Evolutionary conservation across 1,140 invertebrate species (phyloP).

Genomic region (Coptotermes formosanus): DNA sequence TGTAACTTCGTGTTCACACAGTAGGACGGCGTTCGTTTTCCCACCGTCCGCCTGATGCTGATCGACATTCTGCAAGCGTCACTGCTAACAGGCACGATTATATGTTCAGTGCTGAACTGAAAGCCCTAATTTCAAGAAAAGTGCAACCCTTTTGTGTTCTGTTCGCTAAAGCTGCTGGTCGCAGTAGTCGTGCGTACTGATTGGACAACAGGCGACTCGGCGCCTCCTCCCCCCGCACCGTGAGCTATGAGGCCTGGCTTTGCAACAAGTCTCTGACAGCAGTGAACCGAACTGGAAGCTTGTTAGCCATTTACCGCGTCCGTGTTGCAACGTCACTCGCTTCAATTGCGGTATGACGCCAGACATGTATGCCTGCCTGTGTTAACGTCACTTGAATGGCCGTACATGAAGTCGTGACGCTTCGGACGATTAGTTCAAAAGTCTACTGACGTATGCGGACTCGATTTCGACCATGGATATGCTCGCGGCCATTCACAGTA

Average conservation of each 20-base stretch:
- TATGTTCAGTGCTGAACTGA: background rate
- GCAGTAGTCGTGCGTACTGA: background rate
- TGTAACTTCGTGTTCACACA: too few species aligned
- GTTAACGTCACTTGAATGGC: too few species aligned
- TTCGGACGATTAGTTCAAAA: too few species aligned
- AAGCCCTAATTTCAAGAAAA: background rate
- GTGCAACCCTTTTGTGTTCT: background rate
- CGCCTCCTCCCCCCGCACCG: background rate
- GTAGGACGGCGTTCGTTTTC: too few species aligned
- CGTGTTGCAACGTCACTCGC: background rate
- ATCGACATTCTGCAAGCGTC: background rate
- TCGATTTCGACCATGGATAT: too few species aligned
- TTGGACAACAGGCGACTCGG: background rate
- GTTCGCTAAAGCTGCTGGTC: background rate
- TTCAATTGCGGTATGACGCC: background rate
- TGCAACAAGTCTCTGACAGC: background rate
- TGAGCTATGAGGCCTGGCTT: background rate
- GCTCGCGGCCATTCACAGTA: too few species aligned
- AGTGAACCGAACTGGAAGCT: background rate
- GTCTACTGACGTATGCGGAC: too few species aligned
- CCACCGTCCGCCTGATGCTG: too few species aligned
- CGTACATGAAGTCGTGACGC: too few species aligned
- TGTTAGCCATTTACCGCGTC: background rate
- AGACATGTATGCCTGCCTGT: too few species aligned
- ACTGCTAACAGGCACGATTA: background rate